Conservation (phyloP, 2,113 vertebrate species). For the Scopus umbretta region DNA sequence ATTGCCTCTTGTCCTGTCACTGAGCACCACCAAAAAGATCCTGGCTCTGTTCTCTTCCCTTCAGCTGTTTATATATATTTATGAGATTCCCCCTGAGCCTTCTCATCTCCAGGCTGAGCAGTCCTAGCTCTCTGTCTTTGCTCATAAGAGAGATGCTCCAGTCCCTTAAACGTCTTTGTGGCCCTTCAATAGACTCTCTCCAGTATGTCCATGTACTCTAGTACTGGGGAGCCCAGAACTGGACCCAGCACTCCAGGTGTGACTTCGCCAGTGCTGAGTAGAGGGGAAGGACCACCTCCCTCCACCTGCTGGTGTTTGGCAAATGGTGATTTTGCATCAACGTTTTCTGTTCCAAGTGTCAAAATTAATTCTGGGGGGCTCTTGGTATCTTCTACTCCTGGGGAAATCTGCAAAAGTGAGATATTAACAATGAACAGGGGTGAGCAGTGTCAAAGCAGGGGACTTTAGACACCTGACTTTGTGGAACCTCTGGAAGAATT, state of each 20-base stretch:
- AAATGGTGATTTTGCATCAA: background rate
- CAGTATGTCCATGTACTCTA: background rate
- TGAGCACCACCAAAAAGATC: background rate
- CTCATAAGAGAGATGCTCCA: background rate
- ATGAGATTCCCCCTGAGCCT: background rate
- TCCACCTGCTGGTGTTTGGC: background rate
- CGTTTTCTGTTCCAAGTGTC: background rate
- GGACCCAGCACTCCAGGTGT: background rate
- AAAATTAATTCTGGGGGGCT: background rate
- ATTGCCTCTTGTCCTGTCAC: background rate
- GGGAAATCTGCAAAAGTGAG: background rate
- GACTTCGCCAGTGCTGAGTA: background rate
- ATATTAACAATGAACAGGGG: background rate
- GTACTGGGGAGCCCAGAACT: background rate
- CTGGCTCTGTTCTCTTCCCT: background rate
- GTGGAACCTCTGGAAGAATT: background rate
- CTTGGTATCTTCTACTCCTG: background rate
- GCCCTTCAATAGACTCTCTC: background rate
- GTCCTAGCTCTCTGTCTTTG: background rate
- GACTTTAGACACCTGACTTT: background rate
- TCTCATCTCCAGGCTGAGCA: background rate
- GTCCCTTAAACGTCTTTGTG: background rate
- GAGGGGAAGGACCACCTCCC: background rate
- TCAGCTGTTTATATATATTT: background rate
- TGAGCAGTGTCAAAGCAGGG: background rate